Base-by-base conservation (phyloP, 2,888 invertebrate species). In the Drosophila robusta region DNA sequence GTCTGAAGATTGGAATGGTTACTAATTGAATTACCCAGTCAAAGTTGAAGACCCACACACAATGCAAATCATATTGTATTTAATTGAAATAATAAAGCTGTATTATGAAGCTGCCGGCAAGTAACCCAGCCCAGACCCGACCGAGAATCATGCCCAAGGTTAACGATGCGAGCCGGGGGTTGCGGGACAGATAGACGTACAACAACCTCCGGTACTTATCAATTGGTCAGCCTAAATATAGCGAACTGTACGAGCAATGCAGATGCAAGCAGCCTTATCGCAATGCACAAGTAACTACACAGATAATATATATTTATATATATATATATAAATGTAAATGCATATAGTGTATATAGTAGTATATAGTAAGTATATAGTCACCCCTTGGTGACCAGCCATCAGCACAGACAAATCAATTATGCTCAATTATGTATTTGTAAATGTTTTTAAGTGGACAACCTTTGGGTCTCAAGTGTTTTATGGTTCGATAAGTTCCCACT, bases 41-140 rank as follows among this genome's bases (percentile, higher is more conserved):
- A 78, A 73, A 82, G 79, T 80, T 73, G 72, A 73, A 72, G 81
- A 84, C 75, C 75, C 69, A 54, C 77, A 70, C 67, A 65, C 81
- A 81, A 81, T 81, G 78, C 80, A 87, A 84, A 82, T 87, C 85
- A 70, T 75, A 82, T 83, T 76, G 72, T 83, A 83, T 85, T 85
- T 87, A 87, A 85, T 85, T 85, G 76, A 85, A 85, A 85, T 82
- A 80, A 87, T 85, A 71, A 85, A 86, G 73, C 68, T 70, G 64
- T 79, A 77, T 75, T 77, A 75, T 84, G 79, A 84, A 80, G 76
- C 81, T 80, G 74, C 67, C 50, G 63, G 34, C 73, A 73, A 85
- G 61, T 67, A 51, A 16, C 54, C 61, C 63, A n/a, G 34, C 32
- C 32, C 6, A 26, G 18, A 65, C 22, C 41, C 55, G 44, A 52